Conservation (phyloP, 1,140 invertebrate genomes). For the Cardiocondyla obscurior region DNA sequence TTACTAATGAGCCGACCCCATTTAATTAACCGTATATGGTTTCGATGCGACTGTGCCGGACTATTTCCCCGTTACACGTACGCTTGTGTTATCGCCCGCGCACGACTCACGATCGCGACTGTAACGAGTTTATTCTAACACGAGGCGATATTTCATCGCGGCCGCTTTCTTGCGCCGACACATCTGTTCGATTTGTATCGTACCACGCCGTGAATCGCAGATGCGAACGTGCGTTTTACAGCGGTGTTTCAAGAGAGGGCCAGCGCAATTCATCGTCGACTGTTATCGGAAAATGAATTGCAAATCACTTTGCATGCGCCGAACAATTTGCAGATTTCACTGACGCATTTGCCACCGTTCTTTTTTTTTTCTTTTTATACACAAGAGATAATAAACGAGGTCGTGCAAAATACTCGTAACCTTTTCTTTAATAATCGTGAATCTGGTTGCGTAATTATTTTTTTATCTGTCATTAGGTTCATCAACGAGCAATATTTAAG, state of each 20-base stretch:
- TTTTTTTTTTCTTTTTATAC: background rate
- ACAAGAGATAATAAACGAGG: background rate
- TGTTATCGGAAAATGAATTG: conserved; percentile 50
- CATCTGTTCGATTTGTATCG: conserved; percentile 63
- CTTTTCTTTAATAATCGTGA: background rate
- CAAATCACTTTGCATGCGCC: conserved; percentile 44
- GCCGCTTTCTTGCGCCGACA: conserved; percentile 11
- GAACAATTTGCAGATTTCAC: conserved; percentile 21
- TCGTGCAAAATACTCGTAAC: background rate
- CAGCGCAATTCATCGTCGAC: conserved; percentile 26
- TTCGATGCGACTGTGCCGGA: conserved; percentile 69
- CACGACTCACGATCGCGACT: conserved; percentile 4
- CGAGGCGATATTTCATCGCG: conserved; percentile 47
- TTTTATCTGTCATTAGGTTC: background rate
- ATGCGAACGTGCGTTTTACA: conserved; percentile 4
- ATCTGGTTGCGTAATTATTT: background rate
- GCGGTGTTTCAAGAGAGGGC: background rate
- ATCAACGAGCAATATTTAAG: background rate
- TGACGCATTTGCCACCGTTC: background rate
- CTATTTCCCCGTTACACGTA: conserved; percentile 65
- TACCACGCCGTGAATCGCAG: background rate
- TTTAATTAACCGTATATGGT: conserved; percentile 75
- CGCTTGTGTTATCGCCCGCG: conserved; percentile 39
- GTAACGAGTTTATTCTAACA: conserved; percentile 49
- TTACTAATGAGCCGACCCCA: conserved; percentile 77